Evolutionary conservation across 2,797 vertebrate species (phyloP), one percentile per base, ranked within the genome.

Genomic region (Poeciliopsis paucimaculata): DNA sequence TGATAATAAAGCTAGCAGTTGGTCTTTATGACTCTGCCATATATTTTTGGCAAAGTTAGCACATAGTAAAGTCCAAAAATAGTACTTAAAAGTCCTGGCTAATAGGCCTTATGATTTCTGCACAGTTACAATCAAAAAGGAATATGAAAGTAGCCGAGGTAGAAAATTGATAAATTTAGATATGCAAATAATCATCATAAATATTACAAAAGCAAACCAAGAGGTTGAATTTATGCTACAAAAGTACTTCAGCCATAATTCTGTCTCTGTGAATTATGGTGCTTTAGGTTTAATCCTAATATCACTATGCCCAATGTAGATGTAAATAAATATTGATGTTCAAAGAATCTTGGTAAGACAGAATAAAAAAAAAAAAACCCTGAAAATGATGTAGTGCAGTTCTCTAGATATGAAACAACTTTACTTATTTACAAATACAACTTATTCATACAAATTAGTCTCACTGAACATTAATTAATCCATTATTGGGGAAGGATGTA

Each of bases 1-100:
- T 18, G 31, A 57, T 72, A 68, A 88, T 83, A 79, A 84, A 89
- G 51, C 82, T 78, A 77, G 41, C 86, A 78, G 79, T 45, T 71
- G 74, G 81, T 83, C 49, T 74, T 46, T 82, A 46, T 75, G 49
- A 87, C 79, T 83, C 78, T 81, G 75, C 83, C 72, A 68, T 80
- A n/a, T 70, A 64, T 68, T 55, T 46, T 77, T 80, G 62, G 77
- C 62, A 81, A 75, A 83, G 88, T 76, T 53, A 86, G 78, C 74
- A 84, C 81, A 39, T 72, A 34, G 73, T 80, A 49, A 79, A 82
- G 55, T 79, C 5, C 82, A 73, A 77, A 72, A 74, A 73, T 39
- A 84, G 73, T 78, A 28, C 82, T 82, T 28, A 73, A 79, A 84
- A 85, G 85, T 77, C 73, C 0, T 51, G 31, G 81, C 36, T 81